Evolutionary conservation across 2,113 vertebrate species (phyloP).

Genomic region (Tympanuchus pallidicinctus): DNA sequence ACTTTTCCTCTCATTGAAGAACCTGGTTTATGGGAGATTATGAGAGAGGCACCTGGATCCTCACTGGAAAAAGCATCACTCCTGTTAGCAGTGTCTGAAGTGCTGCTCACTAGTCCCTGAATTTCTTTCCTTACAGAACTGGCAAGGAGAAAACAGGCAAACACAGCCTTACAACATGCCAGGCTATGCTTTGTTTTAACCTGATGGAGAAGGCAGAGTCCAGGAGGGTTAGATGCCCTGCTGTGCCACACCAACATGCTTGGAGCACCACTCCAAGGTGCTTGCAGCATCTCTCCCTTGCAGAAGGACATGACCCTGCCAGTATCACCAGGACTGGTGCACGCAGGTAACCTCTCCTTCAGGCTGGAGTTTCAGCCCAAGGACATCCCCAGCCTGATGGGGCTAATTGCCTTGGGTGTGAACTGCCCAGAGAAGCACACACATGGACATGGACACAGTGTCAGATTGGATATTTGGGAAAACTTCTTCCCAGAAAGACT

Average conservation of each 20-base stretch:
- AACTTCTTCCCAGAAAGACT: too few species aligned
- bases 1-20: not conserved
- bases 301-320: not conserved
- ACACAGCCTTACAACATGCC: not conserved
- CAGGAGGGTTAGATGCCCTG: not conserved
- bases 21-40: not conserved
- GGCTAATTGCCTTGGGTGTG: not conserved
- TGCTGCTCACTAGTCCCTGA: not conserved
- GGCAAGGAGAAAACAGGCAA: not conserved
- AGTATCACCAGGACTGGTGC: accelerated
- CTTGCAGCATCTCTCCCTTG: not conserved
- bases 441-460: not conserved
- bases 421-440: accelerated
- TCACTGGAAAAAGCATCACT: not conserved
- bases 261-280: not conserved
- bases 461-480: too few species aligned
- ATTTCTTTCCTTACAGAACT: not conserved
- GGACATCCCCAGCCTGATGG: not conserved
- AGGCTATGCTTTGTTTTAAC: not conserved
- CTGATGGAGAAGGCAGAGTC: not conserved
- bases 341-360: not conserved
- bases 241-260: not conserved
- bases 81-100: not conserved
- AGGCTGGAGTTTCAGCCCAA: not conserved
- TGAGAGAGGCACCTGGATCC: not conserved